Percentiles rank a stretch among this genome's conserved stretches.
These are phyloP conservation scores for Protophormia terraenovae DNA, from an alignment of 2,888 invertebrate species.

Conservation along the genomic window DNA sequence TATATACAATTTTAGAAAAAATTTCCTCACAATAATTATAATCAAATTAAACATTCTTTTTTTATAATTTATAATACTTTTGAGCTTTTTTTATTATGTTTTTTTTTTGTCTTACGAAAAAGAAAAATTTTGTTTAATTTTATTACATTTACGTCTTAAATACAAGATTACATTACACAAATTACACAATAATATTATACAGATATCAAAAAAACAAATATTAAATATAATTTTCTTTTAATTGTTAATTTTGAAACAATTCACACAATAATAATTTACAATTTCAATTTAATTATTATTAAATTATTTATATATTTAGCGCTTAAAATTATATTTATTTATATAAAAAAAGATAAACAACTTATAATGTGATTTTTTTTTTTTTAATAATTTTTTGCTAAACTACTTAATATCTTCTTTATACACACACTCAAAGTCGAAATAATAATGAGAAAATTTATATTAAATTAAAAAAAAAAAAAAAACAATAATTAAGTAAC, in stretches of 20 bases:
- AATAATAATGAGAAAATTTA: conserved; percentile 4
- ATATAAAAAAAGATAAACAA: not conserved
- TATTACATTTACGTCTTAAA: conserved; percentile 53
- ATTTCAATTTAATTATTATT: conserved; percentile 15
- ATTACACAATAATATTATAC: conserved; percentile 60
- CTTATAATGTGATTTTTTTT: conserved; percentile 1
- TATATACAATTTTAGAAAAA: too few relatives aligned
- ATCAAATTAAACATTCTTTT: not conserved
- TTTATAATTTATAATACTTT: conserved; percentile 59
- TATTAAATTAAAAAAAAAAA: not conserved
- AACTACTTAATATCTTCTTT: not conserved
- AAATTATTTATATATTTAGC: conserved; percentile 22
- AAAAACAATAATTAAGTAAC: conserved; percentile 35
- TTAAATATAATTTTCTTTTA: conserved; percentile 7
- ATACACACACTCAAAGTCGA: not conserved
- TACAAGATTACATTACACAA: conserved; percentile 43
- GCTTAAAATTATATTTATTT: not conserved
- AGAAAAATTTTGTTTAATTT: conserved; percentile 36
- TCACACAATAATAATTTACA: conserved; percentile 58
- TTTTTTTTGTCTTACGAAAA: conserved; percentile 37
- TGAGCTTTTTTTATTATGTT: conserved; percentile 53
- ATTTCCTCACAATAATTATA: not conserved
- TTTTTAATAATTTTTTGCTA: not conserved
- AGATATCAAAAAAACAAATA: conserved; percentile 35
- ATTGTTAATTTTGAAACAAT: conserved; percentile 42